Conservation (phyloP, 2,888 invertebrate genomes). For the Pristionchus japonicus region DNA sequence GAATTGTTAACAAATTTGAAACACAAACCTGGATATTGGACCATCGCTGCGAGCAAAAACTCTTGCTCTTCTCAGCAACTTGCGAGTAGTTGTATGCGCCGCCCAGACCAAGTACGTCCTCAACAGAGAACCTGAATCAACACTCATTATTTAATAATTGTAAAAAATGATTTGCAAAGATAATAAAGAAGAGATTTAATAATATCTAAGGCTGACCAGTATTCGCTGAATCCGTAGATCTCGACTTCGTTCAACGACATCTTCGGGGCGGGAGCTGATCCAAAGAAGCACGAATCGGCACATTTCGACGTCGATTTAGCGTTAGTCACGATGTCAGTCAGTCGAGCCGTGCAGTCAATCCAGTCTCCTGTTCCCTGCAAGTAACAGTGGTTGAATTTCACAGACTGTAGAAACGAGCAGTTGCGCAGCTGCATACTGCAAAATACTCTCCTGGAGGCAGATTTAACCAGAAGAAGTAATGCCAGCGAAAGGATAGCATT, state of each 20-base stretch:
- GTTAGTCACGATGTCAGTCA: constrained; percentile 58
- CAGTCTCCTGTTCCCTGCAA: constrained; percentile 71
- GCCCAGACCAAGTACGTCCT: constrained; percentile 72
- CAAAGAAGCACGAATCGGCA: constrained; percentile 67
- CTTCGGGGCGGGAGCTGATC: constrained; percentile 66
- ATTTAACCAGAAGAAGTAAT: no score
- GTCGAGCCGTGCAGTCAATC: constrained; percentile 62
- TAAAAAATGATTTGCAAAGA: no score
- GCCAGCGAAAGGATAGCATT: no score
- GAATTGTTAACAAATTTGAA: no score
- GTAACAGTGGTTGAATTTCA: neutral
- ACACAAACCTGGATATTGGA: constrained; percentile 68
- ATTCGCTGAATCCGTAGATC: constrained; percentile 70
- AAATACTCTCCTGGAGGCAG: no score
- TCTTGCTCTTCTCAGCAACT: constrained; percentile 63
- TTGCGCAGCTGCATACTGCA: no score
- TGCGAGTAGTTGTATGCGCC: constrained; percentile 67
- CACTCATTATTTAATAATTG: neutral
- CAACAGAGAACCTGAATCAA: constrained; percentile 60
- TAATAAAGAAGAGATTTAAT: no score
- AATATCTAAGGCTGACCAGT: constrained; percentile 48
- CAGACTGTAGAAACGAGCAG: no score
- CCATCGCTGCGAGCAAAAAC: constrained; percentile 70
- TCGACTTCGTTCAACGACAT: constrained; percentile 66
- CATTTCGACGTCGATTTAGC: constrained; percentile 50